Evolutionary conservation across 2,888 invertebrate species (phyloP), one percentile per base, ranked within the genome.

Genomic region (Quadroppia sp.): DNA sequence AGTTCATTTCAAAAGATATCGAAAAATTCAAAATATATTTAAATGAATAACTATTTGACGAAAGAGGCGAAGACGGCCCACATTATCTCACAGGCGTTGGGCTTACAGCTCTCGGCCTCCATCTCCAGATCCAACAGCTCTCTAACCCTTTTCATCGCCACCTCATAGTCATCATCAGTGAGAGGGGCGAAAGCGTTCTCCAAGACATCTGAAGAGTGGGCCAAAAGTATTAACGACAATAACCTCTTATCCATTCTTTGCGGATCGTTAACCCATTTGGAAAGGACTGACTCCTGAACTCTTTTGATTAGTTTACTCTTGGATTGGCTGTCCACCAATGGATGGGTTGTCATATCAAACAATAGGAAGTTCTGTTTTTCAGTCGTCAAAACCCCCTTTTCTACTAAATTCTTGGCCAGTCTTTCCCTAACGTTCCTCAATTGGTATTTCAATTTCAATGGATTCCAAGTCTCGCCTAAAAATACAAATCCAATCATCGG

Each of bases 311-410:
- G 88, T 80, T 95, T 90, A 81, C 91, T 91, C 86, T 99, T 99
- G 73, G 94, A 90, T 79, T 90, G 88, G 84, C 93, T 92, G 83
- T 99, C 97, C 77, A 92, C 94, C 77, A 99, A 86, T 53, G 99
- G 99, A 87, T 99, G 99, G 80, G 99, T 99, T 73, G 99, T 99
- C 97, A 99, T 99, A 85, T 99, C 99, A 83, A 99, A 99, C 74
- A 99, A 86, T 80, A 99, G 87, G 85, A 99, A 99, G 84, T 99
- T 99, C 85, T 99, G 98, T 85, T 98, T 99, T 84, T 99, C 98
- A 75, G 98, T 99, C 76, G 98, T 97, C 79, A 98, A 87, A 56
- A 99, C 97, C 78, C 98, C 98, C 84, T 99, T 99, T 83, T 99
- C 99, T 48, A 98, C 98, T 80, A 99, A 87, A 86, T 98, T 99